These are phyloP conservation scores for Rhipidura dahli DNA, from an alignment of 2,113 vertebrate genomes.

Conservation along the genomic window DNA sequence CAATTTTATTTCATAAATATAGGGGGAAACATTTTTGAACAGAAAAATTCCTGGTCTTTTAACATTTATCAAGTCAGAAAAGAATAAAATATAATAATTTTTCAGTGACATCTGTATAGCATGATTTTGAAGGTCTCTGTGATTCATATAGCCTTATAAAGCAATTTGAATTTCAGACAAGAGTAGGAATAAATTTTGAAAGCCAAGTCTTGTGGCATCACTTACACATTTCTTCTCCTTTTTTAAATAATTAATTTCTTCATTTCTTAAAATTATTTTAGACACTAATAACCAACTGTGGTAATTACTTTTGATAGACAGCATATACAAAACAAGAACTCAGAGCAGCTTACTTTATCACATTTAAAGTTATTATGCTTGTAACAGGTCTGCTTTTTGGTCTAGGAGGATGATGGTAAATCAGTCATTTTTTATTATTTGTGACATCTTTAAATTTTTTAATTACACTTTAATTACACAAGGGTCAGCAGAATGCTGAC, in stretches of 20 bases:
- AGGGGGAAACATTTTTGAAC: background rate
- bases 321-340: background rate
- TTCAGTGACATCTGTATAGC: background rate
- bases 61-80: background rate
- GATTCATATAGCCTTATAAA: background rate
- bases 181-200: background rate
- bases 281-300: background rate
- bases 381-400: slow-evolving; percentile 78
- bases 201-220: background rate
- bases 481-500: slow-evolving; percentile 70
- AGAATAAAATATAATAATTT: background rate
- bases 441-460: background rate
- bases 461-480: slow-evolving; percentile 36
- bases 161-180: background rate
- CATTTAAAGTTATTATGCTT: slow-evolving; percentile 79
- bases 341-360: slow-evolving; percentile 73
- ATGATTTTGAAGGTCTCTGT: background rate
- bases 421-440: slow-evolving; percentile 22
- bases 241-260: background rate
- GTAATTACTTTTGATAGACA: background rate
- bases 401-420: slow-evolving; percentile 76
- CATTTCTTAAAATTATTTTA: background rate
- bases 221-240: background rate
- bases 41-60: background rate
- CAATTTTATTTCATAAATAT: background rate